Evolutionary conservation across 2,888 invertebrate genomes (phyloP).

Genomic region (Trissoscelio sp.): DNA sequence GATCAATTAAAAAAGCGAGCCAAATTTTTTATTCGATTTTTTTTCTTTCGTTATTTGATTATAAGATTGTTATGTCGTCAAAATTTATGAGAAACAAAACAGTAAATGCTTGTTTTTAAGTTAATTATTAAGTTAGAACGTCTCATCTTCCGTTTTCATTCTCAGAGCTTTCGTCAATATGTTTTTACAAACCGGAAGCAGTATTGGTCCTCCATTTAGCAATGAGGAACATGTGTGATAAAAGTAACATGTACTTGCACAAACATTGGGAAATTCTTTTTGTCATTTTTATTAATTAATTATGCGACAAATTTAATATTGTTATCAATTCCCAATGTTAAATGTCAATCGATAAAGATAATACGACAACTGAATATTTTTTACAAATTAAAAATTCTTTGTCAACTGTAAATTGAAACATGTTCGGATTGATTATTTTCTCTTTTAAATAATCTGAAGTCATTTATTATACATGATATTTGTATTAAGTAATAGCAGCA

Average conservation of each 20-base stretch:
- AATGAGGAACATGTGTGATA: constrained; percentile 60
- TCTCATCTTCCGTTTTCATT: constrained; percentile 52
- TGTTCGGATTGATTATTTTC: too few relatives aligned
- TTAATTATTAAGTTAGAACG: constrained; percentile 40
- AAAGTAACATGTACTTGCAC: constrained; percentile 50
- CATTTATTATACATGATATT: too few relatives aligned
- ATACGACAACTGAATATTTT: constrained; percentile 1
- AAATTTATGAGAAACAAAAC: constrained; percentile 44
- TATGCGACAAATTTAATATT: not conserved
- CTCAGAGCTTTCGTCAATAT: constrained; percentile 68
- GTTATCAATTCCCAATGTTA: constrained; percentile 31
- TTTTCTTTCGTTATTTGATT: constrained; percentile 50
- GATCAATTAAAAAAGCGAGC: constrained; percentile 27
- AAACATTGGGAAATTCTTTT: constrained; percentile 23
- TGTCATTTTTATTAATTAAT: not conserved
- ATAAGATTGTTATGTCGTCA: constrained; percentile 62
- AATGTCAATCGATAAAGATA: constrained; percentile 25
- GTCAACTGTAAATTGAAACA: too few relatives aligned
- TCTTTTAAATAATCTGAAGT: too few relatives aligned
- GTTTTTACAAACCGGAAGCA: constrained; percentile 73
- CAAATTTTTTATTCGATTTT: constrained; percentile 30
- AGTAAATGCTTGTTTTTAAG: constrained; percentile 16
- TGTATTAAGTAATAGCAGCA: too few relatives aligned
- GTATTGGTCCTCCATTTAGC: constrained; percentile 78
- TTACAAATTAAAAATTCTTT: too few relatives aligned